phyloP scores from a whole-genome alignment of 2,888 invertebrate genomes.

The Formica aserva region DNA sequence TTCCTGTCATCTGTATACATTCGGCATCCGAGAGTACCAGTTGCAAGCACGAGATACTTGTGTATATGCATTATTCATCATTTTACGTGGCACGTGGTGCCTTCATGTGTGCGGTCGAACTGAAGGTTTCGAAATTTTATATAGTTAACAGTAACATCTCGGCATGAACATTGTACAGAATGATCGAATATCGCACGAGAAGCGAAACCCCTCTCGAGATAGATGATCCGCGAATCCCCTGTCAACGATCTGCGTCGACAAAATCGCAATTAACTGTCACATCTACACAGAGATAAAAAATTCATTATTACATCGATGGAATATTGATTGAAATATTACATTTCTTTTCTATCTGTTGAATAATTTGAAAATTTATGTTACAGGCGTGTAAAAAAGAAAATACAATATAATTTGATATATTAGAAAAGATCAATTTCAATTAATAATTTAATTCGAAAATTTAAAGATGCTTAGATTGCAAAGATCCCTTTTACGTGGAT shows the following conservation, averaged over 20 bases:
- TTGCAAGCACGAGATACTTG: constrained; percentile 70
- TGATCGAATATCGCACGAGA: constrained; percentile 73
- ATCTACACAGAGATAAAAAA: not conserved
- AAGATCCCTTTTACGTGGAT: not conserved
- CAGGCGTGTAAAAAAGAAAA: not conserved
- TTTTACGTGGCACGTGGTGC: constrained; percentile 44
- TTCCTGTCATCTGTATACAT: constrained; percentile 26
- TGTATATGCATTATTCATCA: constrained; percentile 59
- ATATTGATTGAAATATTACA: constrained; percentile 17
- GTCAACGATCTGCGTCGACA: constrained; percentile 51
- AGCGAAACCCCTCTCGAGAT: constrained; percentile 56
- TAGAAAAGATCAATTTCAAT: not conserved
- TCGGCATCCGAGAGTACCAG: constrained; percentile 65
- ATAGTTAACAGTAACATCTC: constrained; percentile 76
- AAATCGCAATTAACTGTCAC: constrained; percentile 21
- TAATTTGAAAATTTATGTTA: not conserved
- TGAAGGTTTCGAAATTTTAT: constrained; percentile 63
- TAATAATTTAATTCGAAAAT: not conserved
- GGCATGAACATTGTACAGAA: constrained; percentile 77
- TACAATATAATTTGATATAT: not conserved
- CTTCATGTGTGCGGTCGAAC: constrained; percentile 55
- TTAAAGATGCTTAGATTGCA: not conserved
- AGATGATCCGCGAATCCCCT: constrained; percentile 49
- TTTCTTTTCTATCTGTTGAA: not conserved
- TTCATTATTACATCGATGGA: not conserved